Evolutionary conservation across 1,140 invertebrate genomes (phyloP), one percentile per base, ranked within the genome.

Genomic region (Orius insidiosus): DNA sequence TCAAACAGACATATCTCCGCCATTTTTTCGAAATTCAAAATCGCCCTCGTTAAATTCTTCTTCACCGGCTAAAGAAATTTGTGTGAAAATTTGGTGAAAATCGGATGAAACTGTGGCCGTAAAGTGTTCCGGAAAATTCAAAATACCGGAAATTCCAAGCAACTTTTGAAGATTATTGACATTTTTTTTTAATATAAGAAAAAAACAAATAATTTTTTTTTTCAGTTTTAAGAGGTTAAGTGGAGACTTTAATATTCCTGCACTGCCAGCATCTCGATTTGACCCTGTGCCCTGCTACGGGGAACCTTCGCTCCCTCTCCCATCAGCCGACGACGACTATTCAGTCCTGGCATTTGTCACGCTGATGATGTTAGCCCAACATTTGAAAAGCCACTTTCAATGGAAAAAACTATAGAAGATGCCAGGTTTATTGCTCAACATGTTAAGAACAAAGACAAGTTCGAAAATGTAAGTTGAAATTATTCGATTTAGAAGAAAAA

Each of bases 341-440:
- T 84, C 58, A 80, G 78, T 55, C 78, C 80, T 39, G 65, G 70
- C 37, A 65, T 56, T 57, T 70, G 47, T 70, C 69, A 55, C 61
- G 60, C 45, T 64, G 67, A 55, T 65, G 80, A 83, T 56, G 68
- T 71, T 46, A 84, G 79, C 66, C 80, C 81, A 16, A 80, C 78
- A 49, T 80, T 83, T 59, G 81, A 82, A 56, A 80, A 78, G 60
- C 74, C 78, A 42, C 56, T 65, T 54, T 79, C 82, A 61, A 78
- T 85, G 72, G 84, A 88, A 63, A 84, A 85, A 60, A 85, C 85
- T 55, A 78, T 89, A 60, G 78, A 85, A 60, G 84, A 85, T 53
- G 83, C 86, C 37, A 77, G 81, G 60, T 93, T n/a, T 64, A 89
- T 92, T 66, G 87, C 87, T 60, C 87, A 92, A 65, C 86, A 90